Evolutionary conservation across 2,888 invertebrate genomes (phyloP), one percentile per base, ranked within the genome.

Genomic region (Polylopha cassiicola): DNA sequence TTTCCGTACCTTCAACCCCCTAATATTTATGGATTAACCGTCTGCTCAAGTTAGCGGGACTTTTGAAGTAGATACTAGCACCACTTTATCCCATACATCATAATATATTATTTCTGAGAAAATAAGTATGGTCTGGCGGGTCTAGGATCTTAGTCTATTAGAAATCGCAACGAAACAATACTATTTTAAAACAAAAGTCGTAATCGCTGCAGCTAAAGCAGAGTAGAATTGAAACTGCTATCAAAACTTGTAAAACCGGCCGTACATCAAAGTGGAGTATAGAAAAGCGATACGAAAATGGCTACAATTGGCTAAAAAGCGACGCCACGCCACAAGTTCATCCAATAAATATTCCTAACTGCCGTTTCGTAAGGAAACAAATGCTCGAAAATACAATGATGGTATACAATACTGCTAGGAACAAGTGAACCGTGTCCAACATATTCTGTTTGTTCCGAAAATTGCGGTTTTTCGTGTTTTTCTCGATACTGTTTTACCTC

Each of bases 301-400:
- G 73, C 66, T 67, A 68, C 69, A 73, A 77, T 77, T 71, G 78
- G 71, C 75, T 73, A 75, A 82, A 81, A 79, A 80, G 67, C 67
- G 70, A 61, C 69, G 68, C 74, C 73, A 76, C 67, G 73, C 73
- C 71, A 71, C 78, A 80, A 84, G 78, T 84, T 81, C 73, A 71
- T 66, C 70, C 78, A 74, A 82, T 85, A 84, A 84, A 82, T 84
- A 81, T 76, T 73, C 77, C 71, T 77, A 84, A 84, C 81, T 81
- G 78, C 81, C 73, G 68, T 70, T 76, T 65, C 66, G 76, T 72
- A 76, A 82, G 78, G 78, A 81, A 81, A 76, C 76, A 75, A 82
- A 80, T 74, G 76, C 80, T 81, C 72, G 73, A 80, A 75, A 79
- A 78, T 73, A 81, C 77, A 77, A 74, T 77, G 78, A 80, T 74